These are phyloP conservation scores for Metopolophium dirhodum DNA, from an alignment of 1,140 invertebrate species.

Conservation along the genomic window DNA sequence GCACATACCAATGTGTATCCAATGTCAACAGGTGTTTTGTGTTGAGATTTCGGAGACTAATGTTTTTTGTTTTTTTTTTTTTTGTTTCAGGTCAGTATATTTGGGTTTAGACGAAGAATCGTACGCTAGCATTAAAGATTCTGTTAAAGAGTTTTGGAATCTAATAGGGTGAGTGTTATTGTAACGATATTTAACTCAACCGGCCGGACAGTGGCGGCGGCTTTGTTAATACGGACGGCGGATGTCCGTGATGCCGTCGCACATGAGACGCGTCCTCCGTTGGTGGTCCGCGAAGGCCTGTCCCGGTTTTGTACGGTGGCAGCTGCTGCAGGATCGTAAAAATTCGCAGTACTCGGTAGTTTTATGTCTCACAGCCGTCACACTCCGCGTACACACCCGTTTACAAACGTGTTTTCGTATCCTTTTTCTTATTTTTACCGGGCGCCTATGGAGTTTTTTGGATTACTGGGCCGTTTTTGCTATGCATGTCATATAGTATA, in stretches of 20 bases:
- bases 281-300: constrained; percentile 2
- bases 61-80: constrained; percentile 23
- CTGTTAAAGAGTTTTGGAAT: constrained; percentile 53
- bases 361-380: background rate
- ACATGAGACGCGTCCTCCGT: too few relatives aligned
- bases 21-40: background rate
- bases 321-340: background rate
- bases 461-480: background rate
- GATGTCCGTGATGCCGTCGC: background rate
- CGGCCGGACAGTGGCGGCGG: background rate
- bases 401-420: background rate
- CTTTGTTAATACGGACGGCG: background rate
- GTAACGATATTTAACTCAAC: background rate
- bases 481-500: background rate
- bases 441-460: background rate
- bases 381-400: too few relatives aligned
- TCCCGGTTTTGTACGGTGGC: background rate
- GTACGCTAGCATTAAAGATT: constrained; percentile 47
- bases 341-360: background rate
- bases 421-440: background rate
- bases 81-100: constrained; percentile 55
- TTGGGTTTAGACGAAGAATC: constrained; percentile 49
- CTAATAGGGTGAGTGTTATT: constrained; percentile 47
- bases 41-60: constrained; percentile 28
- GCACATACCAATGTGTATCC: background rate